A percentile compares a stretch with the other conserved stretches of the same genome.
phyloP scores from a whole-genome alignment of 2,888 invertebrate species.

The Caenorhabditis sulstoni region DNA sequence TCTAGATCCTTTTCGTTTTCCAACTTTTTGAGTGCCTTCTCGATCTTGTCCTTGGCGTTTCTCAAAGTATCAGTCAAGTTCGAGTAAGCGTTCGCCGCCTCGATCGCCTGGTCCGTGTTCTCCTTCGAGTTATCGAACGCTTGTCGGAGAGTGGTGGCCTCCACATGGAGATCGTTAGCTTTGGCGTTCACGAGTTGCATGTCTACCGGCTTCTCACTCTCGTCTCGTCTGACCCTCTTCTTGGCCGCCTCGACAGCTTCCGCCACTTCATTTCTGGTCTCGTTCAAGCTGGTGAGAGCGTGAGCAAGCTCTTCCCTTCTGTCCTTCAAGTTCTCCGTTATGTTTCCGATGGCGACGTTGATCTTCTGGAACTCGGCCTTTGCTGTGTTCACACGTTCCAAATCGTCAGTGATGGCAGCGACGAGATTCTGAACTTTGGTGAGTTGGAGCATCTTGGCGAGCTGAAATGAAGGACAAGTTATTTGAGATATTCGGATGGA shows the following conservation, averaged over 20 bases:
- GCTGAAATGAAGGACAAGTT: too few species aligned
- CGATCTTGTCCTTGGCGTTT: constrained; percentile 66
- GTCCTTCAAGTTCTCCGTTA: constrained; percentile 61
- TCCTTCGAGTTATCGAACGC: constrained; percentile 45
- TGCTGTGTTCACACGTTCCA: constrained; percentile 49
- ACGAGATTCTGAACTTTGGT: constrained; percentile 59
- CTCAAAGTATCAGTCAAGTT: constrained; percentile 67
- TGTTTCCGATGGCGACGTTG: constrained; percentile 52
- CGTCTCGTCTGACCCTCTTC: constrained; percentile 56
- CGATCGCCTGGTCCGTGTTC: constrained; percentile 63
- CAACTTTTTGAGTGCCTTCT: constrained; percentile 56
- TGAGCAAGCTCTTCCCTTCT: constrained; percentile 52
- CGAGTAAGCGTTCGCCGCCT: constrained; percentile 73
- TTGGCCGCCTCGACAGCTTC: constrained; percentile 52
- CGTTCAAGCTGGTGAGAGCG: constrained; percentile 50
- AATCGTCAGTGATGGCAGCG: constrained; percentile 59
- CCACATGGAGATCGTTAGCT: constrained; percentile 53
- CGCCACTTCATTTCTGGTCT: constrained; percentile 57
- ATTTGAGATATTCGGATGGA: too few species aligned
- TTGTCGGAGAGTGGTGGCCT: constrained; percentile 44
- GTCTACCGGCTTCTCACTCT: constrained; percentile 40
- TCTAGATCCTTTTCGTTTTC: constrained; percentile 29
- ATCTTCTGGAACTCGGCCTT: constrained; percentile 55
- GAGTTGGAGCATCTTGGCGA: constrained; percentile 50
- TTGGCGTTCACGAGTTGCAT: constrained; percentile 47